Conservation (phyloP, 2,797 vertebrate genomes). For the Pteropus rufus region DNA sequence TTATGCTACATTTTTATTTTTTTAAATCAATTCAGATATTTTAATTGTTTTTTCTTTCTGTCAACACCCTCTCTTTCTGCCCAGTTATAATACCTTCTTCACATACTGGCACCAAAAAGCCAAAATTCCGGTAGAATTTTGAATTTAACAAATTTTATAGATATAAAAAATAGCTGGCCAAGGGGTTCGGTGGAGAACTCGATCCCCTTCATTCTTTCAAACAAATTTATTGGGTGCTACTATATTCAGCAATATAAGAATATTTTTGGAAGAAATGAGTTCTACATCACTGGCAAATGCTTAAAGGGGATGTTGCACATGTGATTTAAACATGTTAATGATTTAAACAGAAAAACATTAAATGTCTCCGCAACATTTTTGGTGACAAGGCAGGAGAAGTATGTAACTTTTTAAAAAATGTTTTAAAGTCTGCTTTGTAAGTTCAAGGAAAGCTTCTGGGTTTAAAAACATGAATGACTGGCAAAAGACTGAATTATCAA, state of each 20-base stretch:
- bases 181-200: not conserved
- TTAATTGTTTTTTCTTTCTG: not conserved
- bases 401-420: not conserved
- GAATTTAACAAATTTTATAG: not conserved
- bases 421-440: not conserved
- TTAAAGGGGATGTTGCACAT: not conserved
- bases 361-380: not conserved
- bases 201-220: not conserved
- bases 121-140: not conserved
- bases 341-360: not conserved
- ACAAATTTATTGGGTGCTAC: not conserved
- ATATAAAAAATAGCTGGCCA: not conserved
- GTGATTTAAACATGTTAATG: not conserved
- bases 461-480: not conserved
- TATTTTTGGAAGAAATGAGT: not conserved
- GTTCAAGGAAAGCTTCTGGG: not conserved
- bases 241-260: not conserved
- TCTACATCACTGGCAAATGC: not conserved
- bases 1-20: not conserved
- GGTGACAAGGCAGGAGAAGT: not conserved
- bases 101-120: not conserved
- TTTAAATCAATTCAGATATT: not conserved
- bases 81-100: not conserved
- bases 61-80: not conserved
- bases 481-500: not conserved